phyloP scores from a whole-genome alignment of 2,113 vertebrate species.

The Anhinga anhinga region DNA sequence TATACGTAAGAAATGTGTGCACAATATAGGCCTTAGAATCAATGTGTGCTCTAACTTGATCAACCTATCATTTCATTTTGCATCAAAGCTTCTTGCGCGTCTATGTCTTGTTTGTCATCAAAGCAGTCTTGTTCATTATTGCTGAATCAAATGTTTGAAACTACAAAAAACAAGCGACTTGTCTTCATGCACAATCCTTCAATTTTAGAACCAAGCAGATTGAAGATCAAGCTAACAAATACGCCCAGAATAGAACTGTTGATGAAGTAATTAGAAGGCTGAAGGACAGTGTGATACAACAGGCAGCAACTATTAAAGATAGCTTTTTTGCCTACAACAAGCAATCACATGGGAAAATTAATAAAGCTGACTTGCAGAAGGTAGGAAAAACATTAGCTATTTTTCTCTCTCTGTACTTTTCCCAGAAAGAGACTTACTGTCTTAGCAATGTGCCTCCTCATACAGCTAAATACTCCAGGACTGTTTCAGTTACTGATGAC shows the following conservation, averaged over 20 bases:
- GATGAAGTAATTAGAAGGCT: conserved; percentile 60
- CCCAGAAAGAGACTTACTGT: neutral
- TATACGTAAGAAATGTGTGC: neutral
- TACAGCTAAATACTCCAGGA: neutral
- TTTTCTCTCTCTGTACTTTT: neutral
- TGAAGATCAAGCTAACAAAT: neutral
- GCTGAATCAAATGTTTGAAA: conserved; percentile 18
- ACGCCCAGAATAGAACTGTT: conserved; percentile 10
- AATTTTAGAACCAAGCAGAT: conserved; percentile 51
- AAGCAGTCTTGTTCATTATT: neutral
- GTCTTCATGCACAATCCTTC: neutral
- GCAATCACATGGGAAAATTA: conserved; percentile 21
- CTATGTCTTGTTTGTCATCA: neutral
- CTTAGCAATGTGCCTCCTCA: neutral
- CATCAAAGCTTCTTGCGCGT: neutral
- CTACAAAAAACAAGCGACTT: neutral
- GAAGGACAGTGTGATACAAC: conserved; percentile 19
- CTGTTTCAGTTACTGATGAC: neutral
- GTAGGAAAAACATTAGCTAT: conserved; percentile 4
- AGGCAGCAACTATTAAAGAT: conserved; percentile 37
- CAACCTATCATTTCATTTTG: neutral
- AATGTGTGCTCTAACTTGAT: neutral
- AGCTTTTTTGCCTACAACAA: conserved; percentile 47
- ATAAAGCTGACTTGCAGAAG: conserved; percentile 54
- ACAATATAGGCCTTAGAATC: neutral